These are phyloP conservation scores for Cerastoderma edule DNA, from an alignment of 2,888 invertebrate genomes.

Conservation along the genomic window DNA sequence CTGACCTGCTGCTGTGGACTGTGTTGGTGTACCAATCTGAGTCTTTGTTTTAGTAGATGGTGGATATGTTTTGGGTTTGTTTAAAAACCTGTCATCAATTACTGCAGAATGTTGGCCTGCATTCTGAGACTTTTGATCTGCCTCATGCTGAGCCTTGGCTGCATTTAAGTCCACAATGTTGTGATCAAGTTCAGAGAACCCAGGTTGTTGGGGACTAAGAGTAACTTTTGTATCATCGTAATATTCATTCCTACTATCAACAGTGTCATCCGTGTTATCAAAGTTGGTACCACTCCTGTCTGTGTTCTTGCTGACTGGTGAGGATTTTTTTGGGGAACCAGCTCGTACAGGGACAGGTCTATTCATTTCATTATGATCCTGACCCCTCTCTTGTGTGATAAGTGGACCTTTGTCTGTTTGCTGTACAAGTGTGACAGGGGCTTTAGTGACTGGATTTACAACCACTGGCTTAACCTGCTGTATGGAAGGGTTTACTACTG, in stretches of 20 bases:
- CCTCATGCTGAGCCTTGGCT: background rate
- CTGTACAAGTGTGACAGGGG: slow-evolving; percentile 1
- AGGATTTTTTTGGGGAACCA: background rate
- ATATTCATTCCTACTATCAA: slow-evolving; percentile 17
- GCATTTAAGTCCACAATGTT: background rate
- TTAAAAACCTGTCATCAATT: slow-evolving; percentile 12
- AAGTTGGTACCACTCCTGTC: background rate
- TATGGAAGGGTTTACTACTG: slow-evolving; percentile 7
- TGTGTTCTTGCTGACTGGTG: background rate
- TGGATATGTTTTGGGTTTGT: slow-evolving; percentile 41
- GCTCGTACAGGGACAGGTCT: background rate
- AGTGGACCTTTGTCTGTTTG: background rate
- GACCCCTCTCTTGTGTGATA: slow-evolving; percentile 25
- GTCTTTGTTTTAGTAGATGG: slow-evolving; percentile 51
- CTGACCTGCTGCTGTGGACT: slow-evolving; percentile 52
- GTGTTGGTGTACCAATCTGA: slow-evolving; percentile 53
- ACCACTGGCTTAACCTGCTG: background rate
- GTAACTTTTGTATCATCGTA: slow-evolving; percentile 22
- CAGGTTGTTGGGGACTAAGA: background rate
- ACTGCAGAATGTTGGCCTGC: slow-evolving; percentile 38
- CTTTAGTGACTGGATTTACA: slow-evolving; percentile 8
- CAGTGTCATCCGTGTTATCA: background rate
- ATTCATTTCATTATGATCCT: slow-evolving; percentile 30
- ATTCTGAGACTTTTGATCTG: background rate
- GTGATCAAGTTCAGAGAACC: background rate